phyloP scores from a whole-genome alignment of 1,140 invertebrate genomes.

The Drosophila ogumai region DNA sequence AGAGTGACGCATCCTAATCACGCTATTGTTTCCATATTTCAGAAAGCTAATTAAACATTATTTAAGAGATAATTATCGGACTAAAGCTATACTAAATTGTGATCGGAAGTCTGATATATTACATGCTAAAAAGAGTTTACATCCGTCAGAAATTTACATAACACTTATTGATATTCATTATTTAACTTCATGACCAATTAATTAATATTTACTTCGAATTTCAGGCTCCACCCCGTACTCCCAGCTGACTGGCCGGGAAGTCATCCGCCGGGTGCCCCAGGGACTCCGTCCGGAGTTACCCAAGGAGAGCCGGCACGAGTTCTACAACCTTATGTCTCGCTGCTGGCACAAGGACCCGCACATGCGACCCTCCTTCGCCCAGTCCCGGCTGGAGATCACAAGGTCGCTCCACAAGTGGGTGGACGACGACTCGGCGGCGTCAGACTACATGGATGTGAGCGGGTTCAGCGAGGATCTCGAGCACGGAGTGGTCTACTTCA shows the following conservation, averaged over 20 bases:
- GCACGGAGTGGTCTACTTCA: slow-evolving; percentile 84
- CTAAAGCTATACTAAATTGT: neutral
- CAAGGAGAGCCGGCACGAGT: slow-evolving; percentile 90
- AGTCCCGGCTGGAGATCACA: slow-evolving; percentile 89
- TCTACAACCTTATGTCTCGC: slow-evolving; percentile 90
- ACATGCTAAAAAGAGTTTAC: neutral
- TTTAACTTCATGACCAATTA: too few species aligned
- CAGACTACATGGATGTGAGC: slow-evolving; percentile 91
- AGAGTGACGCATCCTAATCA: neutral
- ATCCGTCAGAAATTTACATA: too few species aligned
- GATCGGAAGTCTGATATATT: neutral
- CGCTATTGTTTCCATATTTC: neutral
- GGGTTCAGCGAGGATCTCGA: slow-evolving; percentile 90
- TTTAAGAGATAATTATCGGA: neutral
- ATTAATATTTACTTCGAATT: neutral
- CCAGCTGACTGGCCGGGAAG: slow-evolving; percentile 91
- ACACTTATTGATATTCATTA: too few species aligned
- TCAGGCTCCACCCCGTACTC: slow-evolving; percentile 93
- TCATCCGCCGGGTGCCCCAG: slow-evolving; percentile 90
- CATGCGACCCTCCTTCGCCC: slow-evolving; percentile 90
- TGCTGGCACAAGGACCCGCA: slow-evolving; percentile 92
- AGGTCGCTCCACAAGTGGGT: slow-evolving; percentile 82
- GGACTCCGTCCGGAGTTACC: slow-evolving; percentile 91
- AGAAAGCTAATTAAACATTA: neutral
- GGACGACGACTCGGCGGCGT: slow-evolving; percentile 89